These are phyloP conservation scores for Clangula hyemalis DNA, from an alignment of 2,797 vertebrate species.

Conservation along the genomic window DNA sequence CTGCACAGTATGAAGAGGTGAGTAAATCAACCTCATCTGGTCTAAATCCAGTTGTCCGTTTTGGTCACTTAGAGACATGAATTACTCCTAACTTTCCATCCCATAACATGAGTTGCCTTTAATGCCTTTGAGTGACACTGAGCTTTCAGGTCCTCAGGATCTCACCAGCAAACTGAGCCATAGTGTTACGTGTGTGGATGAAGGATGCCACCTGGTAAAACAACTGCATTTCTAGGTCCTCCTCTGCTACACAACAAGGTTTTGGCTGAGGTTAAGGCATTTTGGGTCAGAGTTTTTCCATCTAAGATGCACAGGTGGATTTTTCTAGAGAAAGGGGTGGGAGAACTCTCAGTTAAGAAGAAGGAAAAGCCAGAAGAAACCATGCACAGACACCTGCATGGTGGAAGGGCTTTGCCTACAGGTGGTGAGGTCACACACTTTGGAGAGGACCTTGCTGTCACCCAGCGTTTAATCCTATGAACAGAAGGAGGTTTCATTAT, in stretches of 20 bases:
- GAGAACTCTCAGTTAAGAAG: not conserved
- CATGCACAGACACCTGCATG: not conserved
- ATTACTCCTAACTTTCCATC: not conserved
- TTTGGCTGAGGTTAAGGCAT: not conserved
- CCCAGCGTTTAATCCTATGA: not conserved
- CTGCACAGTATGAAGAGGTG: not conserved
- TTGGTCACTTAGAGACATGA: not conserved
- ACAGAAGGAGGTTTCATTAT: not conserved
- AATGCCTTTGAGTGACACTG: not conserved
- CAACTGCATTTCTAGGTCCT: too few species aligned
- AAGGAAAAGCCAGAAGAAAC: not conserved
- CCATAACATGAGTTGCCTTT: not conserved
- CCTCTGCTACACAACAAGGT: too few species aligned
- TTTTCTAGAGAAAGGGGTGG: not conserved
- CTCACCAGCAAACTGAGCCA: not conserved
- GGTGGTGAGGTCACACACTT: not conserved
- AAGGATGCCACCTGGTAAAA: too few species aligned
- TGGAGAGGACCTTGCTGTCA: not conserved
- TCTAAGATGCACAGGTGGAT: not conserved
- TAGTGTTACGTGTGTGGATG: not conserved
- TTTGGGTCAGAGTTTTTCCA: not conserved
- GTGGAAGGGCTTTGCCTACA: not conserved
- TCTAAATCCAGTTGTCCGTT: not conserved
- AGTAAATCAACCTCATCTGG: not conserved
- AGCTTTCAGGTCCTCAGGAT: not conserved